Evolutionary conservation across 2,888 invertebrate genomes (phyloP).

Genomic region (Drosophila paracracens): DNA sequence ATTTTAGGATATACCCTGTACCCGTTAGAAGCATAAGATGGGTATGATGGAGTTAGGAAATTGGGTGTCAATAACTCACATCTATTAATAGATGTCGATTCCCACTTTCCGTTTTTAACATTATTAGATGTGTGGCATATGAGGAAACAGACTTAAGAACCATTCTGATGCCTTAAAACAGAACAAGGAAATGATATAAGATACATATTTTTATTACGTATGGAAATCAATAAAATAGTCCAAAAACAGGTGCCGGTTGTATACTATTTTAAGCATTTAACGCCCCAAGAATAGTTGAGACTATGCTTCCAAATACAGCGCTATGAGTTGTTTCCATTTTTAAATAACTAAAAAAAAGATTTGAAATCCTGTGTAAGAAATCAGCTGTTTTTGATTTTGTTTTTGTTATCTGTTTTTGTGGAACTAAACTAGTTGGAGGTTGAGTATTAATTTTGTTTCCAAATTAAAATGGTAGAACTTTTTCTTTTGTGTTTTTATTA

Average conservation of each 20-base stretch:
- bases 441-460: neutral
- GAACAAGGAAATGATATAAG: neutral
- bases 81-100: neutral
- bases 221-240: neutral
- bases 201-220: neutral
- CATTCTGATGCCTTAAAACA: neutral
- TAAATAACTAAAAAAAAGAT: neutral
- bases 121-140: neutral
- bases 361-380: neutral
- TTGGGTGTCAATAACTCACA: neutral
- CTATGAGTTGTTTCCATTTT: neutral
- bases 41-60: neutral
- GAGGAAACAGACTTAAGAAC: neutral
- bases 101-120: neutral
- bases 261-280: neutral
- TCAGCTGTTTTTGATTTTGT: neutral
- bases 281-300: neutral
- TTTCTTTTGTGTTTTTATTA: neutral
- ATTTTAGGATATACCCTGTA: neutral
- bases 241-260: neutral
- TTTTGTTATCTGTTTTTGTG: neutral
- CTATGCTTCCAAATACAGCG: neutral
- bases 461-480: neutral
- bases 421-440: neutral
- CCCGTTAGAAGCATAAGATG: neutral